Conservation (phyloP, 2,113 vertebrate genomes). For the Condylura cristata region DNA sequence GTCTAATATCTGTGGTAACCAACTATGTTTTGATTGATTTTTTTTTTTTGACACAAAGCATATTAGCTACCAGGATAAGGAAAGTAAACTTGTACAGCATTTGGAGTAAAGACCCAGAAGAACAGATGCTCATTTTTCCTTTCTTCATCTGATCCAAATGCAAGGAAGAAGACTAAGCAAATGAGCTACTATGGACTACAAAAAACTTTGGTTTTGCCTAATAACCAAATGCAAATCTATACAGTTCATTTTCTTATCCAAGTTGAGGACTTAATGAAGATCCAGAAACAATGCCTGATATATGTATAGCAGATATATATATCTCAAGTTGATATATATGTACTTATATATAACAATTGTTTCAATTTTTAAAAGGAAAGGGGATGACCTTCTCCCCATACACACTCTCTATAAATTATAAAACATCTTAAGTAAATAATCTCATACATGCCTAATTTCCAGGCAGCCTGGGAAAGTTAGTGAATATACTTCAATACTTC, state of each 20-base stretch:
- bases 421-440: neutral
- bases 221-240: neutral
- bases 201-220: neutral
- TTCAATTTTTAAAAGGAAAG: neutral
- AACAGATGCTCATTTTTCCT: neutral
- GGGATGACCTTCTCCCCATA: neutral
- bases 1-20: neutral
- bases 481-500: neutral
- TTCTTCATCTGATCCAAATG: neutral
- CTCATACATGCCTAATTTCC: neutral
- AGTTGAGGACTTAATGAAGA: neutral
- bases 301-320: no score
- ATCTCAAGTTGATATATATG: no score
- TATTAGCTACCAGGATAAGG: neutral
- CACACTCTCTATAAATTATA: neutral
- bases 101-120: neutral
- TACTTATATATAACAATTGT: constrained; percentile 19
- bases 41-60: neutral
- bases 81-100: neutral
- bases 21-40: neutral
- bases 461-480: constrained; percentile 8
- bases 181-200: neutral
- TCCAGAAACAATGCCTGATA: neutral
- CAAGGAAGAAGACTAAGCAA: neutral
- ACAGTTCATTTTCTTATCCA: neutral